Base-by-base conservation (phyloP, 1,140 invertebrate species). In the Aphis gossypii region DNA sequence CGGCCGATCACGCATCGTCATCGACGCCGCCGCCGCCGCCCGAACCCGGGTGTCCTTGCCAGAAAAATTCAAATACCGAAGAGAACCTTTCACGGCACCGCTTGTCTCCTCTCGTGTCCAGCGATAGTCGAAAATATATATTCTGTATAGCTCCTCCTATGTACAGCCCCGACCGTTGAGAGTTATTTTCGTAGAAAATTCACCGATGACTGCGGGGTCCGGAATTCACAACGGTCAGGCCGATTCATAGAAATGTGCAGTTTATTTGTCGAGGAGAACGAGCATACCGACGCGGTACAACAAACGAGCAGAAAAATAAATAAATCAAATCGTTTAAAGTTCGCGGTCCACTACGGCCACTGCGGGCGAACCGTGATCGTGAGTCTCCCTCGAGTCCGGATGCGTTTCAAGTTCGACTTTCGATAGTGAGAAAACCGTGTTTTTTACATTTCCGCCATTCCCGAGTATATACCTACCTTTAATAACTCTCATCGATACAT, bases 1-100 rank as follows among this genome's bases (percentile, higher is more conserved):
- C 41, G 86, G 82, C 35, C 35, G 86, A 46, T 18, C 41, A 38
- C 6, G 46, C 84, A 30, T 93, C 82, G 46, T 93, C 83, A 56
- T 83, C 93, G 35, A 35, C 35, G 83, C 30, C 35, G 25, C 41
- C 83, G 44, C 44, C 84, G 84, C 86, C 30, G 44, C 41, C 35
- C 30, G 11, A 38, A 94, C 54, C 90, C 38, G 90, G 90, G 56
- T 68, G 90, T 91, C 90, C 90, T 91, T 91, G 90, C 41, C 90
- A 91, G 90, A 91, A 91, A 91, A 91, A 76, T 68, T 76, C 60
- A n/a, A 90, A 90, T 60, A 41, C 54, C 54, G 54, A 48, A 41
- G 48, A 89, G 41, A 91, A 68, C 90, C 90, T 91, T 91, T 91
- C 90, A 91, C 90, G 48, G 18, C 48, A 51, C 25, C 25, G 23